Percentiles rank a stretch among this genome's conserved stretches.
phyloP scores from a whole-genome alignment of 2,797 vertebrate genomes.

The Enteromius mattozi region DNA sequence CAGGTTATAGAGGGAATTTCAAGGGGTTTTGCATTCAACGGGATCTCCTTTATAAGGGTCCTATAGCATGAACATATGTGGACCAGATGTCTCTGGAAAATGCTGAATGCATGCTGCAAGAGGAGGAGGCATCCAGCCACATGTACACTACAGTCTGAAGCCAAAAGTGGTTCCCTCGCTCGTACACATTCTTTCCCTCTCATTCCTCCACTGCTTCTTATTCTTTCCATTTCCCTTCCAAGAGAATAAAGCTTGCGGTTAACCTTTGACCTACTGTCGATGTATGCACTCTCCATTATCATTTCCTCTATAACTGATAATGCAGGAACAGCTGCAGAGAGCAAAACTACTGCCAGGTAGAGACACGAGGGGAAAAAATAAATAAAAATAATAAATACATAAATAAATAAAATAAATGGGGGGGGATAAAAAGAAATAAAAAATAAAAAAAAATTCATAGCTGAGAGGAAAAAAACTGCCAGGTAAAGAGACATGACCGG shows the following conservation, averaged over 20 bases:
- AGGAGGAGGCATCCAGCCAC: constrained; percentile 41
- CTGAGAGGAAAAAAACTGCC: too few species aligned
- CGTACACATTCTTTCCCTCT: constrained; percentile 35
- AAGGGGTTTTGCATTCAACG: constrained; percentile 15
- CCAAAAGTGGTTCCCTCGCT: constrained; percentile 9
- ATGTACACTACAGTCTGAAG: constrained; percentile 31
- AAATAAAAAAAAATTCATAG: too few species aligned
- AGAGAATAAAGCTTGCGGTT: constrained; percentile 12
- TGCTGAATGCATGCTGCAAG: constrained; percentile 44
- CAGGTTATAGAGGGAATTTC: neutral
- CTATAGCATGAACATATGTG: constrained; percentile 66
- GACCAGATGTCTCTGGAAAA: constrained; percentile 73
- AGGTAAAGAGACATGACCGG: too few species aligned
- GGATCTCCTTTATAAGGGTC: constrained; percentile 48
- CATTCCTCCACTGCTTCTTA: constrained; percentile 35
- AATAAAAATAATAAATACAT: neutral
- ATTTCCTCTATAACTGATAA: neutral
- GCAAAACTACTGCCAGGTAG: neutral
- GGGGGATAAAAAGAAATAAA: too few species aligned
- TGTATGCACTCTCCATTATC: neutral
- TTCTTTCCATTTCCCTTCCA: constrained; percentile 21
- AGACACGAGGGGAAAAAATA: neutral
- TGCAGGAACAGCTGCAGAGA: neutral
- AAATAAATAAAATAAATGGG: too few species aligned
- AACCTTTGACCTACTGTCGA: constrained; percentile 1